phyloP scores from a whole-genome alignment of 2,113 vertebrate genomes.

The Eptesicus fuscus region DNA sequence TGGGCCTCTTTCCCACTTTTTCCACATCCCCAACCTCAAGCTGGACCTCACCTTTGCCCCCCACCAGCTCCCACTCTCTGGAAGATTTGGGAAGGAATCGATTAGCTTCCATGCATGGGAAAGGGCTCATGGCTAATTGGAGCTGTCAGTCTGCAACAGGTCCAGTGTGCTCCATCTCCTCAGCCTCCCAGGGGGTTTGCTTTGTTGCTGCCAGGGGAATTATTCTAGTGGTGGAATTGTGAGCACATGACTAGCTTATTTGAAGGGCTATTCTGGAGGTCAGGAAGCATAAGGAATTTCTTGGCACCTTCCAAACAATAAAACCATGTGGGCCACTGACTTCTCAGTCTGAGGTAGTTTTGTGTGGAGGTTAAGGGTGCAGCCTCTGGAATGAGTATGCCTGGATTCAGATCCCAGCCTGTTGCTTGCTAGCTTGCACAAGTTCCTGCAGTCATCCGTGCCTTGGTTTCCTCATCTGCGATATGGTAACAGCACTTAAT shows the following conservation, averaged over 20 bases:
- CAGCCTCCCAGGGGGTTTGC: background rate
- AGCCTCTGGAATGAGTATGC: background rate
- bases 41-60: background rate
- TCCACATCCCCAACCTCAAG: background rate
- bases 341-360: background rate
- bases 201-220: background rate
- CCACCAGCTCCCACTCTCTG: background rate
- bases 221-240: background rate
- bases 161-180: background rate
- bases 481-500: background rate
- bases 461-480: background rate
- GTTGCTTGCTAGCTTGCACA: background rate
- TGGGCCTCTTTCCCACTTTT: background rate
- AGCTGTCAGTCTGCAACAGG: background rate
- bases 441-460: background rate
- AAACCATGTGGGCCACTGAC: background rate
- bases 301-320: background rate
- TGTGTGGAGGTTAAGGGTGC: too few relatives aligned
- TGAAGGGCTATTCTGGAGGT: background rate
- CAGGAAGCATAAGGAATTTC: background rate
- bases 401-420: background rate
- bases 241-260: background rate
- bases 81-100: background rate
- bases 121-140: background rate
- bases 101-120: background rate